A percentile compares a stretch with the other conserved stretches of the same genome.
Conservation (phyloP, 1,140 invertebrate species). For the Drosophila tristis region DNA sequence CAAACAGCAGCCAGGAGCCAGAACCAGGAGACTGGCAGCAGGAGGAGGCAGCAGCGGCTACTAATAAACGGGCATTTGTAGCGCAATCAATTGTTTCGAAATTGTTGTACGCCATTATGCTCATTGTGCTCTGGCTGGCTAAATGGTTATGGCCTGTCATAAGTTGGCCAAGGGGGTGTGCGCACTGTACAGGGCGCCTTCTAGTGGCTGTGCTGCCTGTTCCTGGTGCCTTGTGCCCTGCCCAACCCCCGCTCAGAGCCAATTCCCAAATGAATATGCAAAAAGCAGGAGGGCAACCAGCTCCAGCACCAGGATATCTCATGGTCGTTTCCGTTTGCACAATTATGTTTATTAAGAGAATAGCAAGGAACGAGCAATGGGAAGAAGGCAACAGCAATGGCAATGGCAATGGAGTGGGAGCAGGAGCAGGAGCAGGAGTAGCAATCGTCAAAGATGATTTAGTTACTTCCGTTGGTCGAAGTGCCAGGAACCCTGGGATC, state of each 20-base stretch:
- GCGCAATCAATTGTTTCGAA: conserved; percentile 82
- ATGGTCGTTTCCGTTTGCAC: conserved; percentile 78
- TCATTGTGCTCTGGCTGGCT: conserved; percentile 64
- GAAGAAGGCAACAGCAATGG: not conserved
- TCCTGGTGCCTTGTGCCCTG: too few species aligned
- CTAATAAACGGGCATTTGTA: conserved; percentile 80
- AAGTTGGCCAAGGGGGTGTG: conserved; percentile 59
- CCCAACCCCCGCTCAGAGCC: conserved; percentile 3
- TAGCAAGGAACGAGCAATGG: conserved; percentile 11
- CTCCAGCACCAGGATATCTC: conserved; percentile 66
- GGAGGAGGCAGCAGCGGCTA: conserved; percentile 22
- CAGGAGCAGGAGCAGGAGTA: conserved; percentile 18
- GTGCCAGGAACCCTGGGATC: not conserved
- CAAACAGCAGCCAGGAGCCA: conserved; percentile 17
- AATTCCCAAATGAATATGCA: conserved; percentile 82
- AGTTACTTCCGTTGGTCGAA: conserved; percentile 66
- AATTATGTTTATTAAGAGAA: conserved; percentile 81
- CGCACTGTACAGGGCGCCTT: too few species aligned
- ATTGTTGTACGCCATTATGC: conserved; percentile 80
- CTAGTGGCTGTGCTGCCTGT: too few species aligned
- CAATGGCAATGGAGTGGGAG: not conserved
- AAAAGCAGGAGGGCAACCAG: conserved; percentile 40
- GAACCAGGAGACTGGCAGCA: conserved; percentile 1
- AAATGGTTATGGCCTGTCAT: conserved; percentile 82
- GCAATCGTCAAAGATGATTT: conserved; percentile 82